Base-by-base conservation (phyloP, 2,797 vertebrate species). In the Enteromius anoplus region DNA sequence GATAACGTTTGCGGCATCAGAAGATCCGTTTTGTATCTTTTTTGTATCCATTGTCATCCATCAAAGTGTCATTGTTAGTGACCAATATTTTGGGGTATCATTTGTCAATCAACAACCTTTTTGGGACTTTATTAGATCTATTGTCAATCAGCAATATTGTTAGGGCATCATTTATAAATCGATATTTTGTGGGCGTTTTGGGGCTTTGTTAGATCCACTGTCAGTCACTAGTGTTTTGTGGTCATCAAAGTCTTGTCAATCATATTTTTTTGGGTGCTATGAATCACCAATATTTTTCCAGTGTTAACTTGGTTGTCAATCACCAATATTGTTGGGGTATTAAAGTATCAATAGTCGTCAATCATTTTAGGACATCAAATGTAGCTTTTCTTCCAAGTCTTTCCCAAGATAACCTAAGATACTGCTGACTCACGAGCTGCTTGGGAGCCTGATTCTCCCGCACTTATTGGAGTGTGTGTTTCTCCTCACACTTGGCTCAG, bases 391-490 rank as follows among this genome's bases (percentile, higher is more conserved):
- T 21, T 75, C 49, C 15, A 19, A 49, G 70, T 72, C 5, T 6
- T 21, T 11, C 1, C 17, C n/a, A 6, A 34, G 19, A 49, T 15
- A 1, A 6, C 72, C 21, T 1, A 29, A 26, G 11, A 11, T 15
- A 0, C 62, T 66, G 17, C 45, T 51, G 76, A 66, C 26, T 51
- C 26, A 37, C 19, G 17, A 47, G 75, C 45, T 72, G 47, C 47
- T 32, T 29, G 70, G 23, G 15, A 29, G 12, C 23, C 49, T 29
- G 45, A 49, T 17, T 32, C 34, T 26, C 47, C 1, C 26, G 23
- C 68, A 2, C 23, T 15, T 64, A 45, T 51, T 34, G 49, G 14
- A 42, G 66, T 19, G 71, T 71, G 72, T 49, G 70, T 72, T 72
- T 29, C 17, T 73, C 21, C 49, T 75, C 51, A 9, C 21, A 21